phyloP scores from a whole-genome alignment of 2,113 vertebrate species.

The Naja naja region DNA sequence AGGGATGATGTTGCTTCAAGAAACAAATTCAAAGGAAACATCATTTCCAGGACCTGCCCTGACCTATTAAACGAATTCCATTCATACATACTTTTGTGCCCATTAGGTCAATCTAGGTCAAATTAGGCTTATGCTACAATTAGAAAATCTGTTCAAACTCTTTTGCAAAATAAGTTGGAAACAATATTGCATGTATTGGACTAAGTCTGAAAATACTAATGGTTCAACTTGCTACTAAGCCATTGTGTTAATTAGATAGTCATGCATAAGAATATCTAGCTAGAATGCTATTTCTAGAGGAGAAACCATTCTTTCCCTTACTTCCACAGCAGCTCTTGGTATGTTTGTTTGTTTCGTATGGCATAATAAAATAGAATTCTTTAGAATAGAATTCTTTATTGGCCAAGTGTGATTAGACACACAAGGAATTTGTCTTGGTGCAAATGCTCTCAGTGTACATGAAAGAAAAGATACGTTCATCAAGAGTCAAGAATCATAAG shows the following conservation, averaged over 20 bases:
- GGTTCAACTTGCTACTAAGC: background rate
- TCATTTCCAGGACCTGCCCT: background rate
- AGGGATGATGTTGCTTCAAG: background rate
- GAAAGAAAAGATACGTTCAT: too few relatives aligned
- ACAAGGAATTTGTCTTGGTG: too few relatives aligned
- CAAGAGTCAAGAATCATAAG: too few relatives aligned
- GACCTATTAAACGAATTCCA: background rate
- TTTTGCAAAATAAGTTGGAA: background rate
- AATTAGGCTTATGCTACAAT: background rate
- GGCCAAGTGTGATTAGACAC: too few relatives aligned
- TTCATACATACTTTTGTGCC: background rate
- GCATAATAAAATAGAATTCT: background rate
- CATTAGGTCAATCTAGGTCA: background rate
- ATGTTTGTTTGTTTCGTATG: background rate
- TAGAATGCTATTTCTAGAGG: background rate
- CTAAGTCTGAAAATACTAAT: background rate
- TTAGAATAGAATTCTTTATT: background rate
- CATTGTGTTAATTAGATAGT: background rate
- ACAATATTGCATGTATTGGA: background rate
- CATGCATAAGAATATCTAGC: background rate
- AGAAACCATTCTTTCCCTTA: background rate
- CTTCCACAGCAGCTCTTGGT: background rate
- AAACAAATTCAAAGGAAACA: background rate
- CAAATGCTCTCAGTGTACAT: too few relatives aligned
- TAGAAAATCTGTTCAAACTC: background rate